A percentile compares a stretch with the other conserved stretches of the same genome.
Conservation (phyloP, 2,888 invertebrate genomes). For the Dicyrtoma fusca region DNA sequence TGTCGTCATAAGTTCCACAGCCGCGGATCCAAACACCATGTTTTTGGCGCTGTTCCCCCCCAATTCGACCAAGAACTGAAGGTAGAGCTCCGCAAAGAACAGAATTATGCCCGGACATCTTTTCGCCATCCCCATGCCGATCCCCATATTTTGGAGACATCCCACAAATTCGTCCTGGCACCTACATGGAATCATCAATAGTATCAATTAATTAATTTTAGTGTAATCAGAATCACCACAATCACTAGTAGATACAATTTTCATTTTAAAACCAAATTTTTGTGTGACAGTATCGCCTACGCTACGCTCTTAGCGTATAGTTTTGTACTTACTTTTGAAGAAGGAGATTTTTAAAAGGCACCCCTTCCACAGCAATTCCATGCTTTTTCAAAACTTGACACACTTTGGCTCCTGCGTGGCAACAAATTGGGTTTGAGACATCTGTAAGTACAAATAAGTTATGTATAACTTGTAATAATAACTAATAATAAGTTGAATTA, state of each 20-base stretch:
- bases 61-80: constrained; percentile 43
- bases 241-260: background rate
- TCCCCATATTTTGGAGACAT: constrained; percentile 40
- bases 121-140: constrained; percentile 24
- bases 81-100: constrained; percentile 49
- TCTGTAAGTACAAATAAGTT: no score
- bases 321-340: constrained; percentile 40
- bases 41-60: constrained; percentile 34
- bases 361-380: constrained; percentile 41
- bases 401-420: constrained; percentile 52
- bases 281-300: no score
- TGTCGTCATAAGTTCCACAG: constrained; percentile 48
- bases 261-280: background rate
- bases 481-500: no score
- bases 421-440: constrained; percentile 51
- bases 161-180: constrained; percentile 48
- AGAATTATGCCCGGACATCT: constrained; percentile 46
- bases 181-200: constrained; percentile 25
- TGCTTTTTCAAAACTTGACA: constrained; percentile 45
- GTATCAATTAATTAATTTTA: background rate
- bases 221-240: background rate
- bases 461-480: no score
- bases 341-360: constrained; percentile 45
- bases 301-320: background rate
- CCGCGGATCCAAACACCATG: constrained; percentile 46